Base-by-base conservation (phyloP, 2,888 invertebrate genomes). In the Tachina fera region DNA sequence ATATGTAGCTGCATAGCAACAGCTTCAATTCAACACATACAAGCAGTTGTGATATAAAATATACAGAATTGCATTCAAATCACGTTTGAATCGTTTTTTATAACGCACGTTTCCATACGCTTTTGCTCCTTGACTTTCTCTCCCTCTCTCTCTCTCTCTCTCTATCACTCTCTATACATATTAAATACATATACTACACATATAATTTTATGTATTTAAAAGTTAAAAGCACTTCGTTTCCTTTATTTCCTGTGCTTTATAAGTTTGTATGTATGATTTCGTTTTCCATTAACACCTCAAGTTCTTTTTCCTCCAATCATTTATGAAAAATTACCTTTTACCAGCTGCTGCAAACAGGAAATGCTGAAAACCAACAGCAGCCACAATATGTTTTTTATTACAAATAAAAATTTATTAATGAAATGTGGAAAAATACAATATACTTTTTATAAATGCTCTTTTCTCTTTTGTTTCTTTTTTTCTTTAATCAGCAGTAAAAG, bases 271-370 rank as follows among this genome's bases (percentile, higher is more conserved):
- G 13, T 61, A 9, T 51, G 19, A 22, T 49, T 80, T 45, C 61
- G 51, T 71, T 72, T 83, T 72, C 83, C 86, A 80, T 86, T 86
- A 83, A 76, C 86, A 86, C 83, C 86, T 86, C 67, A 83, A 86
- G 72, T 86, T 86, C 51, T 58, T 75, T 72, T 86, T 79, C 71
- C 76, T 67, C 31, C 76, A 75, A 79, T 76, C 86, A 83, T 80
- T 86, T 83, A 76, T 80, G 79, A 80, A 76, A 80, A 86, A 86
- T 83, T 86, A 83, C 61, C 65, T 71, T 71, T 39, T 31, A 80
- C 67, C 86, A 83, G 83, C 53, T 86, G 86, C 78, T 80, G 51
- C 79, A 63, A 31, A 76, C 11, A 47, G 76, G 71, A 75, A 79
- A 76, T 67, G 60, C n/a, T 67, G 60, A 58, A 76, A 70, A 61